Evolutionary conservation across 1,140 invertebrate species (phyloP).

Genomic region (Drosophila santomea): DNA sequence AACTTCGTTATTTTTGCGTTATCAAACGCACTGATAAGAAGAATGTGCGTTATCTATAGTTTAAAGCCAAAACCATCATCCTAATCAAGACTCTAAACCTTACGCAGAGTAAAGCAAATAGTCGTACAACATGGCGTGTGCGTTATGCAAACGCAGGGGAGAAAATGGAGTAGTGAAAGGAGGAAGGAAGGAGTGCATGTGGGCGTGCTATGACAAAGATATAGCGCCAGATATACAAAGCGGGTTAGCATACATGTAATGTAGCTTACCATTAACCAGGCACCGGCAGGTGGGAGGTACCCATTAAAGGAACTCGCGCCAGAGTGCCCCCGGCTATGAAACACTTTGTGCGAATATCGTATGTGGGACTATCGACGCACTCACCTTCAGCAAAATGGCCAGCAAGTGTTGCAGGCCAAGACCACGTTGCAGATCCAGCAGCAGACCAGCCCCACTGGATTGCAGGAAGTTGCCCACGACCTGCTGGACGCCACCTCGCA

Average conservation of each 20-base stretch:
- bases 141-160: constrained; percentile 54
- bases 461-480: constrained; percentile 88
- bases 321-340: constrained; percentile 29
- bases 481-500: constrained; percentile 89
- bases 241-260: constrained; percentile 23
- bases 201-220: constrained; percentile 28
- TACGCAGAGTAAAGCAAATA: constrained; percentile 3
- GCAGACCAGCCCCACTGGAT: constrained; percentile 58
- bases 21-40: no score
- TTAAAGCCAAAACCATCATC: background rate
- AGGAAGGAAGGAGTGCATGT: constrained; percentile 15
- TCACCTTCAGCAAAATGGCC: constrained; percentile 79
- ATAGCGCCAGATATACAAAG: constrained; percentile 42
- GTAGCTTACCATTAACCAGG: constrained; percentile 34
- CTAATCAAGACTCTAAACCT: background rate
- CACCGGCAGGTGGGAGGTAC: background rate
- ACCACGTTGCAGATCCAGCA: constrained; percentile 77
- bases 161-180: background rate
- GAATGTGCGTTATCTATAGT: no score
- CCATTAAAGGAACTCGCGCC: constrained; percentile 26
- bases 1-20: no score
- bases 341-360: constrained; percentile 28
- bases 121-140: constrained; percentile 49
- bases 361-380: constrained; percentile 2
- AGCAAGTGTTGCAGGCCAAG: constrained; percentile 85